Percentiles rank a stretch among this genome's conserved stretches.
Conservation (phyloP, 2,797 vertebrate species). For the Malurus splendens region DNA sequence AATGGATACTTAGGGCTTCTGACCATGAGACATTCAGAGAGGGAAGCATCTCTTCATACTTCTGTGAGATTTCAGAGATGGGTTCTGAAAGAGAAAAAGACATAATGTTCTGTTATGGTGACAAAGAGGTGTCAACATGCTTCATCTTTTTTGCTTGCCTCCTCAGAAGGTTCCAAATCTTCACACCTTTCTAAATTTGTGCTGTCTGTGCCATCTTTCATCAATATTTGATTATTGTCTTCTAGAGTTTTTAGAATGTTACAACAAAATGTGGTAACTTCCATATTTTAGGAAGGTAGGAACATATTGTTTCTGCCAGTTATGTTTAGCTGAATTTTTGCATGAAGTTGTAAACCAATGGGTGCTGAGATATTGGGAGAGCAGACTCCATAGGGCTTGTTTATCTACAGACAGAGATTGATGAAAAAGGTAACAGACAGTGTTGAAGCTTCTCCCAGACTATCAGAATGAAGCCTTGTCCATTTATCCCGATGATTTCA, state of each 20-base stretch:
- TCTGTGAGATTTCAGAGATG: neutral
- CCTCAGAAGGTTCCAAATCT: neutral
- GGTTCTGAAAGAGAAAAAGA: neutral
- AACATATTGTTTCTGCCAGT: neutral
- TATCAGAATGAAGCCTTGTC: neutral
- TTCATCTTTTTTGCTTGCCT: neutral
- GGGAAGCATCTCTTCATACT: neutral
- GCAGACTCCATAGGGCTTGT: neutral
- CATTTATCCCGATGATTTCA: neutral
- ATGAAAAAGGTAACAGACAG: neutral
- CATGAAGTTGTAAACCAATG: neutral
- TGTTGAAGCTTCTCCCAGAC: neutral
- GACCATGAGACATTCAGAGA: neutral
- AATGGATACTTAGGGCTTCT: neutral
- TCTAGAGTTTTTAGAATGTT: neutral
- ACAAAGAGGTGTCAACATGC: neutral
- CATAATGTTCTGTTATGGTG: neutral
- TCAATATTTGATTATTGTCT: neutral
- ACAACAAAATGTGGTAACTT: neutral
- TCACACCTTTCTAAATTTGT: neutral
- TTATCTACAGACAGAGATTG: neutral
- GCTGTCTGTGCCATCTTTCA: neutral
- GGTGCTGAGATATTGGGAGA: neutral
- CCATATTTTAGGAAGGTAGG: neutral
- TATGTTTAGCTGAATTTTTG: neutral